phyloP scores from a whole-genome alignment of 23 tunicate species.

The Ascidia mentula region DNA sequence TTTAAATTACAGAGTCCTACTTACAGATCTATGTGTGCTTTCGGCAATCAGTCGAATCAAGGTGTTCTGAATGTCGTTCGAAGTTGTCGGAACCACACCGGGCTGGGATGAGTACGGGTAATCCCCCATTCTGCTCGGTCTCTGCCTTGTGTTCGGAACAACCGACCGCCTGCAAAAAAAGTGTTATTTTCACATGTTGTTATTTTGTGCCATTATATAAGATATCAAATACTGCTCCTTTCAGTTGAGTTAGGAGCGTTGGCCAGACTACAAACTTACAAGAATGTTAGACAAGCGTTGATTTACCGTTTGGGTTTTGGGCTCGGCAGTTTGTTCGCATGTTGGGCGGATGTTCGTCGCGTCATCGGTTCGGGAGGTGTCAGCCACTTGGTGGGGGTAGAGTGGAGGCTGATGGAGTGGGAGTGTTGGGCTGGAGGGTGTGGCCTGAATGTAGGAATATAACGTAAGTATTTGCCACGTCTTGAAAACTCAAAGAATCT shows the following conservation, averaged over 20 bases:
- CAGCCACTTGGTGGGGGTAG: slow-evolving; percentile 20
- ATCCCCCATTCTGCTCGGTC: not conserved
- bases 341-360: slow-evolving; percentile 25
- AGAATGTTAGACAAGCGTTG: no score
- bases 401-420: not conserved
- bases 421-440: not conserved
- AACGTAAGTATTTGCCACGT: no score
- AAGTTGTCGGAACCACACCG: not conserved
- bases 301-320: slow-evolving; percentile 4
- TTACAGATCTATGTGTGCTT: slow-evolving; percentile 7
- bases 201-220: no score
- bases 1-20: no score
- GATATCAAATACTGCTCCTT: no score
- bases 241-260: no score
- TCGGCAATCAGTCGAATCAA: slow-evolving; percentile 20
- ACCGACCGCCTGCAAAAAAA: not conserved
- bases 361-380: slow-evolving; percentile 27
- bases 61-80: slow-evolving; percentile 2
- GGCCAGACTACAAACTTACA: no score
- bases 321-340: slow-evolving; percentile 18
- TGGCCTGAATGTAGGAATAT: not conserved
- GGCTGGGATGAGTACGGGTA: slow-evolving; percentile 6
- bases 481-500: no score
- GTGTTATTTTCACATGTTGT: no score
- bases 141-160: not conserved